Evolutionary conservation across 2,888 invertebrate genomes (phyloP).

Genomic region (Lepetodrilus schrolli): DNA sequence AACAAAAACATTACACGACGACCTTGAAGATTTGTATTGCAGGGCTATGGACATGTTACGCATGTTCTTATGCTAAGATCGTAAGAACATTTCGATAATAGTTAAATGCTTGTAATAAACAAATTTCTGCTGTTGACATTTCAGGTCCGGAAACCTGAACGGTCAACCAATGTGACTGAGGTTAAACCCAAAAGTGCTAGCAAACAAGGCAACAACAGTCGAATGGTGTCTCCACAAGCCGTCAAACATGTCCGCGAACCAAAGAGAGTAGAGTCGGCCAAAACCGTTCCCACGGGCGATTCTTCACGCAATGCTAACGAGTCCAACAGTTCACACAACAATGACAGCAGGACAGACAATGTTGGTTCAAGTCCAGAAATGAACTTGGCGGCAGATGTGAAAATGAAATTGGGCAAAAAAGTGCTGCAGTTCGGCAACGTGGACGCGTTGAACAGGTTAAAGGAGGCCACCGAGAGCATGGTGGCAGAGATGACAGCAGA

Average conservation of each 20-base stretch:
- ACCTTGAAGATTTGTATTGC: too few species aligned
- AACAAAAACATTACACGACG: too few species aligned
- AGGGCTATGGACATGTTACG: too few species aligned
- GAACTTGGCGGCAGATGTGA: background rate
- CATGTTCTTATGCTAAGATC: too few species aligned
- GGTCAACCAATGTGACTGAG: background rate
- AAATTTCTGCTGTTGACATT: too few species aligned
- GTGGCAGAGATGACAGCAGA: slow-evolving; percentile 86
- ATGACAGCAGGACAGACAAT: background rate
- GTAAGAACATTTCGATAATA: too few species aligned
- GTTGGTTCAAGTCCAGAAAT: background rate
- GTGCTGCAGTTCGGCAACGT: background rate
- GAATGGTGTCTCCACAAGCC: background rate
- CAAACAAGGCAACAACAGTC: background rate
- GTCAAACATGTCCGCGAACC: background rate
- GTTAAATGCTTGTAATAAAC: too few species aligned
- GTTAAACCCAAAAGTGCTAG: background rate
- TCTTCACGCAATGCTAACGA: background rate
- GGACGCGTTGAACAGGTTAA: slow-evolving; percentile 61
- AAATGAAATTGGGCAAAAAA: background rate
- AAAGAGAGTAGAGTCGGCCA: background rate
- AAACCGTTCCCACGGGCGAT: background rate
- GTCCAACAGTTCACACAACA: background rate
- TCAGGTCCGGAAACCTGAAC: background rate
- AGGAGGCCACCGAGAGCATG: slow-evolving; percentile 81